A percentile compares a stretch with the other conserved stretches of the same genome.
phyloP scores from a whole-genome alignment of 1,140 invertebrate genomes.

The Drosophila persimilis region DNA sequence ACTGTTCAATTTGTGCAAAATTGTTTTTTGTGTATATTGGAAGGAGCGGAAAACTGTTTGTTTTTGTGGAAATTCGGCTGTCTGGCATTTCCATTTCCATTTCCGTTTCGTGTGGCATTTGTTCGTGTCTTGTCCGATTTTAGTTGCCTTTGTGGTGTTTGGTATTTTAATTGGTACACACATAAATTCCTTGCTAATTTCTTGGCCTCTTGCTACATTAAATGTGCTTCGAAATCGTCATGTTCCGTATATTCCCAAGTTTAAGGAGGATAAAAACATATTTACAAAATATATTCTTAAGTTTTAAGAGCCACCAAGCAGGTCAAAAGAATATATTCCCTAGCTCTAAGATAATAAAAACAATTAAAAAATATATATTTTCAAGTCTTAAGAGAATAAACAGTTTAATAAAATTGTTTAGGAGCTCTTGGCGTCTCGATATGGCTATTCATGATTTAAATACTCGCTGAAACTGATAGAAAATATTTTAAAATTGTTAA shows the following conservation, averaged over 20 bases:
- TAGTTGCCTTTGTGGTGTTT: slow-evolving; percentile 37
- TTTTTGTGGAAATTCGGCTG: slow-evolving; percentile 58
- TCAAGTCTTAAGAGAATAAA: no score
- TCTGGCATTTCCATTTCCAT: slow-evolving; percentile 62
- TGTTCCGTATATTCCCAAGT: background rate
- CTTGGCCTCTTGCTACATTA: slow-evolving; percentile 9
- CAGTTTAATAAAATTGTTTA: no score
- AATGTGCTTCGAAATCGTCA: slow-evolving; percentile 14
- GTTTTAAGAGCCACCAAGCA: no score
- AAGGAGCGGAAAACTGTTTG: slow-evolving; percentile 34
- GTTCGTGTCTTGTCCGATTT: slow-evolving; percentile 51
- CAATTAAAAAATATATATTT: no score
- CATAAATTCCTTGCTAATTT: slow-evolving; percentile 66
- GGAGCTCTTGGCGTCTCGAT: no score
- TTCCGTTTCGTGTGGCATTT: slow-evolving; percentile 59
- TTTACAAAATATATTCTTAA: no score
- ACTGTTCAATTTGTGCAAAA: slow-evolving; percentile 23
- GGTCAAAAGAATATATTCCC: no score
- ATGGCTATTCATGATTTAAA: no score
- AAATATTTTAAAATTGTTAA: no score
- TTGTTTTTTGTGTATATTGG: slow-evolving; percentile 24
- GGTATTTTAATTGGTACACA: slow-evolving; percentile 66
- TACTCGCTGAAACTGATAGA: no score
- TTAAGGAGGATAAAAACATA: no score
- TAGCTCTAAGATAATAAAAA: no score